A percentile compares a stretch with the other conserved stretches of the same genome.
These are phyloP conservation scores for Batillaria attramentaria DNA, from an alignment of 1,140 invertebrate genomes.

Conservation along the genomic window DNA sequence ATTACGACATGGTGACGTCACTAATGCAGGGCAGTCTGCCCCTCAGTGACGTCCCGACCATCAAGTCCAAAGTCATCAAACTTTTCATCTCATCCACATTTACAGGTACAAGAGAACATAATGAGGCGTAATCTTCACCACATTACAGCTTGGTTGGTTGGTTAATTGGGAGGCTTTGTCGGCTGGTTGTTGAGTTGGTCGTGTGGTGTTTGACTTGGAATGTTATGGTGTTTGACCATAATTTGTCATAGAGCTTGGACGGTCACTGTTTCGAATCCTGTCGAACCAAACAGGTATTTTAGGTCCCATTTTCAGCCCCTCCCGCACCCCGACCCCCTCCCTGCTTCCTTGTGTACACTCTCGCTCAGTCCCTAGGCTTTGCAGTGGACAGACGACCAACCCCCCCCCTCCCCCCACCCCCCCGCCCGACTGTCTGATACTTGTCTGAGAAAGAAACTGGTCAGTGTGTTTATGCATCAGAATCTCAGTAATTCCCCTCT, in stretches of 20 bases:
- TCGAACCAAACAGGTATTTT: no score
- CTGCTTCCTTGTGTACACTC: no score
- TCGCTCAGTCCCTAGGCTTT: background rate
- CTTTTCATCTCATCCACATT: constrained; percentile 62
- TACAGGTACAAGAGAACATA: constrained; percentile 42
- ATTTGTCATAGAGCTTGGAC: no score
- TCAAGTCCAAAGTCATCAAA: constrained; percentile 55
- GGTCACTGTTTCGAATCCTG: no score
- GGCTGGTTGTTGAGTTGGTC: background rate
- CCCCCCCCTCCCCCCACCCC: no score
- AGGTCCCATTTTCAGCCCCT: no score
- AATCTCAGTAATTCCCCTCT: no score
- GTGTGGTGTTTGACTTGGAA: background rate
- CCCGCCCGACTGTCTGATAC: background rate
- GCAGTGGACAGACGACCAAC: no score
- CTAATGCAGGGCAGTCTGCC: constrained; percentile 42
- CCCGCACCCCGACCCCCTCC: no score
- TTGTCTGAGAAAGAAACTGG: background rate
- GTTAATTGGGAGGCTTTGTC: background rate
- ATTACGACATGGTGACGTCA: constrained; percentile 29
- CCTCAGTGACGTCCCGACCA: constrained; percentile 46
- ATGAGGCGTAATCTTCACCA: background rate
- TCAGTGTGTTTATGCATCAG: no score
- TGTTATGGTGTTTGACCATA: no score
- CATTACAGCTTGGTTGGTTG: background rate